Percentiles rank a stretch among this genome's conserved stretches.
Evolutionary conservation across 1,140 invertebrate genomes (phyloP).

Genomic region (Heliconius eleuchia): DNA sequence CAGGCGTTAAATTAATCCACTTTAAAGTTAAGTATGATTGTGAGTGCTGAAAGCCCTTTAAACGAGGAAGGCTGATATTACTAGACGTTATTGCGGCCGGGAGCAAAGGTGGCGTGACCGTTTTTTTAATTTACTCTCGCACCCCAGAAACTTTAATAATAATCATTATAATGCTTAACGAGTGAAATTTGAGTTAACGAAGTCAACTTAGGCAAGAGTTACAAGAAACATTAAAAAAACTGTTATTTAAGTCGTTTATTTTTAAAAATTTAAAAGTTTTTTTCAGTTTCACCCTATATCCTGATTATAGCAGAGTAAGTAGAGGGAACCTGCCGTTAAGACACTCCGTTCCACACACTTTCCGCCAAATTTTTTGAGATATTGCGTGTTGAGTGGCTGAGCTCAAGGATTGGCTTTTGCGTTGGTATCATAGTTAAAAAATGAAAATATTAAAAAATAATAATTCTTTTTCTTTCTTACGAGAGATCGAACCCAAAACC

Average conservation of each 20-base stretch:
- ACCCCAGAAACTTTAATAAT: slow-evolving; percentile 33
- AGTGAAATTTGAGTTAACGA: not conserved
- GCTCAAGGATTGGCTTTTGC: too few species aligned
- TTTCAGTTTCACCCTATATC: too few species aligned
- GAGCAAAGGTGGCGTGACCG: slow-evolving; percentile 46
- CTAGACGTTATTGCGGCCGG: slow-evolving; percentile 30
- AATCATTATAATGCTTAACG: slow-evolving; percentile 39
- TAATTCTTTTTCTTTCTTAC: too few species aligned
- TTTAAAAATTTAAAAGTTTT: not conserved
- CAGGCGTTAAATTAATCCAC: slow-evolving; percentile 34
- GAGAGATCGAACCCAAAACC: too few species aligned
- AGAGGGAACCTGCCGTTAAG: too few species aligned
- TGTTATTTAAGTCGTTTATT: not conserved
- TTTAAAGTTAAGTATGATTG: slow-evolving; percentile 32
- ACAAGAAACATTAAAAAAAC: not conserved
- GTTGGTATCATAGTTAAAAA: too few species aligned
- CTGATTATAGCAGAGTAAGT: too few species aligned
- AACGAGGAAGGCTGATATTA: slow-evolving; percentile 47
- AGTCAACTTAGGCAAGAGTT: not conserved
- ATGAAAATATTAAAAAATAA: too few species aligned
- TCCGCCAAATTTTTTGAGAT: too few species aligned
- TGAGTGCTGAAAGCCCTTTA: slow-evolving; percentile 39
- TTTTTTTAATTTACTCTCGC: slow-evolving; percentile 52
- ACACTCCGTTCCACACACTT: too few species aligned
- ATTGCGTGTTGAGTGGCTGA: too few species aligned